Evolutionary conservation across 37 sponge, comb jelly and placozoan species (phyloP).

Genomic region (Chondrilla cf. caribensis): DNA sequence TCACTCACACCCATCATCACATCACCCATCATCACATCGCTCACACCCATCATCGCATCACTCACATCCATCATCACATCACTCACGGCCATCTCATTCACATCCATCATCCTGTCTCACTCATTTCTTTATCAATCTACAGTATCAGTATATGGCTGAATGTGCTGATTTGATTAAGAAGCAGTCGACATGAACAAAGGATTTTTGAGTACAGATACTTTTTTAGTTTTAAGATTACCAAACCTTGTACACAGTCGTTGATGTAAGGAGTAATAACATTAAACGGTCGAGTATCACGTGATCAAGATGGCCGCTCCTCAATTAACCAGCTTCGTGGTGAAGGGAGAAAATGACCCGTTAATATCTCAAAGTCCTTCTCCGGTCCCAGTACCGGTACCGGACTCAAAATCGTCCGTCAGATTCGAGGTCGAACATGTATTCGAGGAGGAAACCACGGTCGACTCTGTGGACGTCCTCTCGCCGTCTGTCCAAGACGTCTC

Average conservation of each 20-base stretch:
- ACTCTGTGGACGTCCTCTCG: neutral
- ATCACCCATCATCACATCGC: no score
- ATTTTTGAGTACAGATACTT: no score
- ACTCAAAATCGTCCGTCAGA: neutral
- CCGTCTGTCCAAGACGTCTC: neutral
- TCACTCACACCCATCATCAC: neutral
- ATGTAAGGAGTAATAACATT: no score
- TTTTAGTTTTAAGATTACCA: no score
- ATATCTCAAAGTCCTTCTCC: slow-evolving; percentile 10
- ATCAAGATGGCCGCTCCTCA: slow-evolving; percentile 1
- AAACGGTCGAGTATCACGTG: no score
- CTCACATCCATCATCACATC: neutral
- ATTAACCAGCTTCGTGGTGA: neutral
- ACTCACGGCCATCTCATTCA: neutral
- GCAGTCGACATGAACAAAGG: neutral
- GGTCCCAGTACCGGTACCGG: neutral
- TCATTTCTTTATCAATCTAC: neutral
- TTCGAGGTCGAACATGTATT: slow-evolving; percentile 67
- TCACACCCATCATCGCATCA: neutral
- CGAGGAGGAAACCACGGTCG: slow-evolving; percentile 12
- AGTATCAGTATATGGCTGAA: slow-evolving; percentile 76
- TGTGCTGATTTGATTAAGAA: slow-evolving; percentile 71
- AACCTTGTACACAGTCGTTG: no score
- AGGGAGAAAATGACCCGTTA: neutral
- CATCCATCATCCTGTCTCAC: neutral